phyloP scores from a whole-genome alignment of 2,113 vertebrate species.

The Tympanuchus pallidicinctus region DNA sequence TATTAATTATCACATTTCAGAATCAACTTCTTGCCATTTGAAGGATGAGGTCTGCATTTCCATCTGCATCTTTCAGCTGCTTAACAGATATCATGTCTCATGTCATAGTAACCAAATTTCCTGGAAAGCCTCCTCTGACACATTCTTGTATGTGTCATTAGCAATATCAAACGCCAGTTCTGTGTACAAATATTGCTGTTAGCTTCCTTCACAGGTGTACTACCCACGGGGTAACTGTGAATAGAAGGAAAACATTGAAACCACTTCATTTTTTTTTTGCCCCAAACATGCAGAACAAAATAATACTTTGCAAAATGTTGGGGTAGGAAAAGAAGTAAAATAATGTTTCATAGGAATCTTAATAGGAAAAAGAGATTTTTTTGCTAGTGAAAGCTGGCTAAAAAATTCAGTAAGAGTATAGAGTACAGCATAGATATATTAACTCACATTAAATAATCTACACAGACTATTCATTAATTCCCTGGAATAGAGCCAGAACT shows the following conservation, averaged over 20 bases:
- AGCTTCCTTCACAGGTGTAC: not conserved
- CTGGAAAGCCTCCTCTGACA: not conserved
- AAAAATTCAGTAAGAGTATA: not conserved
- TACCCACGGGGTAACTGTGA: not conserved
- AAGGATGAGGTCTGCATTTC: slow-evolving; percentile 5
- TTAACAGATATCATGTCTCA: not conserved
- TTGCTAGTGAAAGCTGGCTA: not conserved
- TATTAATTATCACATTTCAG: not conserved
- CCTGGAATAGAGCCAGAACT: not conserved
- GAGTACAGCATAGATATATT: not conserved
- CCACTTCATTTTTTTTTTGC: not conserved
- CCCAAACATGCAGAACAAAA: not conserved
- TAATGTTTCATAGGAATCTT: not conserved
- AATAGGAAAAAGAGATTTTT: not conserved
- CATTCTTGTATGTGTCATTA: not conserved
- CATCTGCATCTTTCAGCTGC: not conserved
- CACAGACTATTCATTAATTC: slow-evolving; percentile 32
- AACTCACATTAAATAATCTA: not conserved
- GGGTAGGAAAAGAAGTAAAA: not conserved
- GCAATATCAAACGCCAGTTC: not conserved
- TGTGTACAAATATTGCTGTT: not conserved
- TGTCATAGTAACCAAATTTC: not conserved
- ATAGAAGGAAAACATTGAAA: not conserved
- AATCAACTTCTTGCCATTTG: slow-evolving; percentile 1
- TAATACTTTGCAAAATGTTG: not conserved